Conservation (phyloP, 2,113 vertebrate species). For the Coracopsis vasa region DNA sequence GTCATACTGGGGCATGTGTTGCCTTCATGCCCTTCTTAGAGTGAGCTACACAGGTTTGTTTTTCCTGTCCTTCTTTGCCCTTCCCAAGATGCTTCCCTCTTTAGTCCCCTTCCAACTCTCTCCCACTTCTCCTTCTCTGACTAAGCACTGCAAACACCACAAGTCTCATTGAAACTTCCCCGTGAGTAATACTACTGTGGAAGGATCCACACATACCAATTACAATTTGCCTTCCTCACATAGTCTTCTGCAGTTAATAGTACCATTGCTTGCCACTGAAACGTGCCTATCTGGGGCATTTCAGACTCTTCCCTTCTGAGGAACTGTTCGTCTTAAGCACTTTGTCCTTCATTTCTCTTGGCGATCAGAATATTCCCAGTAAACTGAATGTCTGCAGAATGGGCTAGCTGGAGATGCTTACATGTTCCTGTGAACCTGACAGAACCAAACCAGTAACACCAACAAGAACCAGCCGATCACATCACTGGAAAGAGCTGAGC, state of each 20-base stretch:
- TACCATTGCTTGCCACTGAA: not conserved
- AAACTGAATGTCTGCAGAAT: not conserved
- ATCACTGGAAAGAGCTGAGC: not conserved
- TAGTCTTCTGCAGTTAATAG: not conserved
- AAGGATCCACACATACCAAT: not conserved
- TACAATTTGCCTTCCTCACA: not conserved
- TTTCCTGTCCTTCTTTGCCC: not conserved
- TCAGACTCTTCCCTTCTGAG: not conserved
- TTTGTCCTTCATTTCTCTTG: not conserved
- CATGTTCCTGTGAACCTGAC: not conserved
- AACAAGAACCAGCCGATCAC: not conserved
- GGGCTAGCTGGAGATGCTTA: not conserved
- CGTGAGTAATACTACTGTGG: not conserved
- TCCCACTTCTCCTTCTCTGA: not conserved
- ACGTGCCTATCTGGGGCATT: not conserved
- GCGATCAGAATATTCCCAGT: not conserved
- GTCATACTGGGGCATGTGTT: not conserved
- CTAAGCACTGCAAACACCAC: not conserved
- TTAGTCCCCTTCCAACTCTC: not conserved
- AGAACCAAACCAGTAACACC: not conserved
- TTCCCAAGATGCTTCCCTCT: not conserved
- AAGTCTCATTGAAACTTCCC: not conserved
- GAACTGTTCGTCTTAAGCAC: not conserved
- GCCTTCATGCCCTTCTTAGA: not conserved
- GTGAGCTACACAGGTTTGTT: not conserved